phyloP scores from a whole-genome alignment of 2,888 invertebrate genomes.

The Philonicus albiceps region DNA sequence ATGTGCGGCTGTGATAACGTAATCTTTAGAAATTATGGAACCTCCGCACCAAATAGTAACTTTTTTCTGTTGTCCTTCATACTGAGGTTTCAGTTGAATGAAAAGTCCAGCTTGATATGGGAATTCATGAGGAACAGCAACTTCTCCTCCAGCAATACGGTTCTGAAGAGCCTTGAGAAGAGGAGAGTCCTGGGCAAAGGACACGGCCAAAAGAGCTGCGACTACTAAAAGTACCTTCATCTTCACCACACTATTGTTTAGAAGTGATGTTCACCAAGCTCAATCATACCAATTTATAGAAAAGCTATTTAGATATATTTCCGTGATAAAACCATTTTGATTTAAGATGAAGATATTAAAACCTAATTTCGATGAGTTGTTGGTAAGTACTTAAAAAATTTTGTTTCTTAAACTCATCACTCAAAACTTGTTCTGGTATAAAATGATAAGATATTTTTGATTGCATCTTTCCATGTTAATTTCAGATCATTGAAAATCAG shows the following conservation, averaged over 20 bases:
- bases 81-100: background rate
- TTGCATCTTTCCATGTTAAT: background rate
- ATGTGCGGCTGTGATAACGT: constrained; percentile 5
- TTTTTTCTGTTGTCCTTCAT: background rate
- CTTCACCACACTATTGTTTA: background rate
- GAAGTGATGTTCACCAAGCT: background rate
- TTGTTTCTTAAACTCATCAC: background rate
- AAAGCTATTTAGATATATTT: background rate
- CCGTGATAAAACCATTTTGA: background rate
- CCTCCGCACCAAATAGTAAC: constrained; percentile 17
- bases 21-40: constrained; percentile 12
- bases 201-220: background rate
- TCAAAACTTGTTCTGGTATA: background rate
- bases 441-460: background rate
- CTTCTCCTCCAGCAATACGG: constrained; percentile 47
- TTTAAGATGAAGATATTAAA: background rate
- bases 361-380: background rate
- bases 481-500: background rate
- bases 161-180: constrained; percentile 45
- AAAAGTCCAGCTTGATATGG: constrained; percentile 54
- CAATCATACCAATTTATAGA: background rate
- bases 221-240: background rate
- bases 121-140: background rate
- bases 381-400: background rate
- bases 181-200: background rate